Evolutionary conservation across 2,888 invertebrate genomes (phyloP).

Genomic region (Drepanosiphum platanoidis): DNA sequence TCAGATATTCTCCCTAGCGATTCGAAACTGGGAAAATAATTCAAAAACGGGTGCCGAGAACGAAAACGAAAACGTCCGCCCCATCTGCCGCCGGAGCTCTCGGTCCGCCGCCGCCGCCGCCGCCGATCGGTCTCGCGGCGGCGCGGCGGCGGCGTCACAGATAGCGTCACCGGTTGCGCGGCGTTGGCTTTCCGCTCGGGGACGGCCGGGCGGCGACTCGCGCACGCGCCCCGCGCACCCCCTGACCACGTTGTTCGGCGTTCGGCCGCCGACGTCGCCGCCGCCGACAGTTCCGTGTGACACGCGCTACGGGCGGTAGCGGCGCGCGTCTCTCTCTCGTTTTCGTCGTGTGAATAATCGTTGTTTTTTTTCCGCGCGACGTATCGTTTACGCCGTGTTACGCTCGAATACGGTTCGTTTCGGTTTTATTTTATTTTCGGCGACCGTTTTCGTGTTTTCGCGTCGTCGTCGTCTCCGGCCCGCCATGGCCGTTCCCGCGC

Average conservation of each 20-base stretch:
- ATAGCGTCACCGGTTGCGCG: background rate
- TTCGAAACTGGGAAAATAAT: too few species aligned
- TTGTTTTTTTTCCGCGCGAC: background rate
- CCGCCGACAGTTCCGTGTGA: conserved; percentile 47
- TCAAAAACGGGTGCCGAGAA: too few species aligned
- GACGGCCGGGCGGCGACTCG: background rate
- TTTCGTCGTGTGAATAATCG: background rate
- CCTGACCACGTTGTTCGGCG: conserved; percentile 47
- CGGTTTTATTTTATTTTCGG: too few species aligned
- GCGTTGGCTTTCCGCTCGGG: too few species aligned
- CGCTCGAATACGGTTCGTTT: background rate
- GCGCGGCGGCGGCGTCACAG: background rate
- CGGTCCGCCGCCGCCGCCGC: background rate
- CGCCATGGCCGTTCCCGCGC: background rate
- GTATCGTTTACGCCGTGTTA: background rate
- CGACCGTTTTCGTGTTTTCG: background rate
- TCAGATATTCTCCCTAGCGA: too few species aligned
- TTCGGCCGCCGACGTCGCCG: background rate
- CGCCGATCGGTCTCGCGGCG: background rate
- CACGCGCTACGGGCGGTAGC: conserved; percentile 36
- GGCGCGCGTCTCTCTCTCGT: conserved; percentile 15
- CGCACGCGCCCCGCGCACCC: conserved; percentile 48
- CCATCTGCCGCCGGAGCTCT: background rate
- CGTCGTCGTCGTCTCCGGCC: background rate
- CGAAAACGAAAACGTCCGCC: background rate